Evolutionary conservation across 2,113 vertebrate species (phyloP), one percentile per base, ranked within the genome.

Genomic region (Periophthalmus modestus): DNA sequence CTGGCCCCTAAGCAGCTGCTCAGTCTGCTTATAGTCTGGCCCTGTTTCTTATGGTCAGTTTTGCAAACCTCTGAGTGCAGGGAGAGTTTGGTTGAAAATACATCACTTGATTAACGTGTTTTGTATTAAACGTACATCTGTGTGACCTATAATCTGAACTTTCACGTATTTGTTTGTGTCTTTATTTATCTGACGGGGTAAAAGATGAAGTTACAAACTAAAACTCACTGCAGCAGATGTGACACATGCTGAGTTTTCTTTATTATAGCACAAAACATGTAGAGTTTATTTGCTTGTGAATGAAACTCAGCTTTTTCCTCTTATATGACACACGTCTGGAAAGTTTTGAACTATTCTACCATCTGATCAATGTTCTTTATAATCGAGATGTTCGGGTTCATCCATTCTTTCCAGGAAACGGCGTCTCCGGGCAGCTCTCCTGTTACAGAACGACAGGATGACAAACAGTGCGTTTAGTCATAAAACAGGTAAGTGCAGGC

Each of bases 401-500:
- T n/a, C 19, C 16, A n/a, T 43, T 65, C 62, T 39, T 62, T 33
- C 59, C 59, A 62, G 24, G 24, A 12, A 43, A 65, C 62, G 14
- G 2, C 11, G 12, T 65, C 10, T 10, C 34, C 18, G 9, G n/a
- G 4, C 34, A 34, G 28, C 28, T 62, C 28, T 62, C 5, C 19
- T 10, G 34, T 18, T 65, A 39, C 34, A 65, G 62, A 65, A 5
- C n/a, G 62, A 65, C 62, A 65, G 28, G 59, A 62, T 39, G 34
- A 65, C 62, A 65, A 65, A 39, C 33, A n/a, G n/a, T 39, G 36
- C 7, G 36, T 2, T 39, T n/a, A n/a, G n/a, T n/a, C n/a, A 65
- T 65, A 65, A 65, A 65, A 65, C 62, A 65, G 33, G 62, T 65
- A 65, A 65, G 34, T 39, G 34, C 62, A 65, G 13, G 33, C 34